phyloP scores from a whole-genome alignment of 1,140 invertebrate genomes.

The Copidosoma floridanum region DNA sequence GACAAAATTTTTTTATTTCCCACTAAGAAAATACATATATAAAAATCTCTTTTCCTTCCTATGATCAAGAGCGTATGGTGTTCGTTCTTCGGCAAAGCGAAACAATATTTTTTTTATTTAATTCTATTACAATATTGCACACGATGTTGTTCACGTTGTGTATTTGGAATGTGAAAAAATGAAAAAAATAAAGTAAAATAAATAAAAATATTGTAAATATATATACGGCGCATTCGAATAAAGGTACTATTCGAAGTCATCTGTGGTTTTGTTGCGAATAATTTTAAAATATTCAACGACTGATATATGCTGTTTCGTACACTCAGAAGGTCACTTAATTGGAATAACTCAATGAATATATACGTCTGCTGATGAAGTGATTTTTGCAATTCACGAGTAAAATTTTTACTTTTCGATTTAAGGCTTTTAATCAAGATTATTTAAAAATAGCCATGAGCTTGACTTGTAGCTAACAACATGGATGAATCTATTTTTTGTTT shows the following conservation, averaged over 20 bases:
- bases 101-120: neutral
- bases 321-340: slow-evolving; percentile 5
- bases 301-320: slow-evolving; percentile 8
- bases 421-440: too few relatives aligned
- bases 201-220: slow-evolving; percentile 17
- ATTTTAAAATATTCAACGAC: neutral
- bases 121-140: neutral
- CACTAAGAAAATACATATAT: neutral
- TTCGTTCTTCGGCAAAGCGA: neutral
- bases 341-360: neutral
- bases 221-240: slow-evolving; percentile 1
- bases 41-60: too few relatives aligned
- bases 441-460: too few relatives aligned
- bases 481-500: too few relatives aligned
- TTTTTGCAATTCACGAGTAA: too few relatives aligned
- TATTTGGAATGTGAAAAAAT: slow-evolving; percentile 2
- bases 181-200: neutral
- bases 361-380: too few relatives aligned
- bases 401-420: too few relatives aligned
- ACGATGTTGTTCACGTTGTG: slow-evolving; percentile 10
- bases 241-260: slow-evolving; percentile 1
- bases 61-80: neutral
- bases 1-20: neutral
- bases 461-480: too few relatives aligned
- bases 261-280: slow-evolving; percentile 1